A percentile compares a stretch with the other conserved stretches of the same genome.
Conservation (phyloP, 2,797 vertebrate genomes). For the Lepus townsendii region DNA sequence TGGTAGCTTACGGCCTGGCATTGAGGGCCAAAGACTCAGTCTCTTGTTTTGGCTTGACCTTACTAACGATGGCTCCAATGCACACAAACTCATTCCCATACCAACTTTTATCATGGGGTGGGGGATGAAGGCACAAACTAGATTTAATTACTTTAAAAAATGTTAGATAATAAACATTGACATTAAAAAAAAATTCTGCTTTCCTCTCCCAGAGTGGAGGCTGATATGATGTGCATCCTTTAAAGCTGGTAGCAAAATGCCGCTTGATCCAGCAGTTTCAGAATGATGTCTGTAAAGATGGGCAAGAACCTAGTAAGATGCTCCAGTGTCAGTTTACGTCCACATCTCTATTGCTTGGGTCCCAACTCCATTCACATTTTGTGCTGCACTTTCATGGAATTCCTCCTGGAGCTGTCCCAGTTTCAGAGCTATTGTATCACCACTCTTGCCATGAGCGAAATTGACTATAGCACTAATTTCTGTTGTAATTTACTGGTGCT, state of each 20-base stretch:
- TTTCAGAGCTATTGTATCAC: slow-evolving; percentile 7
- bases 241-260: neutral
- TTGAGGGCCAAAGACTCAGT: neutral
- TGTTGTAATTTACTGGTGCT: neutral
- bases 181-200: neutral
- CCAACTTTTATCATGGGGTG: accelerated
- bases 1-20: neutral
- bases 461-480: slow-evolving; percentile 5
- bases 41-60: neutral
- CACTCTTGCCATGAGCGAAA: neutral
- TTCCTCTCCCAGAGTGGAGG: neutral
- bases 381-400: neutral
- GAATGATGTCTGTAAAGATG: slow-evolving; percentile 26
- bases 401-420: neutral
- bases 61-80: neutral
- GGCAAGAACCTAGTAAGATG: neutral
- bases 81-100: neutral
- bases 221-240: neutral
- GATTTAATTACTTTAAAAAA: neutral
- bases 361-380: neutral
- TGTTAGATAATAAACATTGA: neutral
- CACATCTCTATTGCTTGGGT: neutral
- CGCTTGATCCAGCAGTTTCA: neutral
- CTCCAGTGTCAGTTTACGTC: neutral
- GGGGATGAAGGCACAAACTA: neutral